Base-by-base conservation (phyloP, 2,888 invertebrate species). In the Trissoscelio sp. region DNA sequence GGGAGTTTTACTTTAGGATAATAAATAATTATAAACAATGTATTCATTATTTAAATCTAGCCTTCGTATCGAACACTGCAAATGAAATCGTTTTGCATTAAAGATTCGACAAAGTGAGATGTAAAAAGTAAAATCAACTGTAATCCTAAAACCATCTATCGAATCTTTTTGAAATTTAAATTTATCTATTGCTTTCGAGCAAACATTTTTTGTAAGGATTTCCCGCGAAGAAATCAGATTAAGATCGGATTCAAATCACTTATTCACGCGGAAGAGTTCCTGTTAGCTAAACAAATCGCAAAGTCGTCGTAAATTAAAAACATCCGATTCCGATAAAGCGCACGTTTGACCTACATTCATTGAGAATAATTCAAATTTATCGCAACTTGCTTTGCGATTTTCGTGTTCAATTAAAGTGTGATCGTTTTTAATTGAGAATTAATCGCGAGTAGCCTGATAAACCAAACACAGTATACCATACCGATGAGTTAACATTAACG, bases 291-390 rank as follows among this genome's bases (percentile, higher is more conserved):
- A 57, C 57, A 39, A 57, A 57, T 57, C 39, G 39, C 39, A 5
- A 28, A 44, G 44, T 24, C 9, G 28, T 5, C 28, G 58, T 58
- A 60, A 44, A 44, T 44, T 42, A 44, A 44, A 60, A 60, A 44
- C 44, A 44, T 28, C 22, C 14, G 44, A 60, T 60, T 60, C 28
- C 28, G 28, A 60, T 60, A 44, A 60, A 14, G 31, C 18, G 16
- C 62, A 44, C 62, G 46, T 62, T 12, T 62, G 62, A 62, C 62
- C 62, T 46, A 44, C 4, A 62, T 62, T 62, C 46, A 31, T 46
- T 46, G 31, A 62, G 12, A 31, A 31, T 28, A 46, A 46, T 62
- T 31, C 16, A 44, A 46, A 46, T 62, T 62, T 31, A 46, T 28
- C 20, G 31, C 28, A 44, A 11, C 46, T 31, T 7, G 18, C n/a